Evolutionary conservation across 2,888 invertebrate species (phyloP), one percentile per base, ranked within the genome.

Genomic region (Melipona beecheii): DNA sequence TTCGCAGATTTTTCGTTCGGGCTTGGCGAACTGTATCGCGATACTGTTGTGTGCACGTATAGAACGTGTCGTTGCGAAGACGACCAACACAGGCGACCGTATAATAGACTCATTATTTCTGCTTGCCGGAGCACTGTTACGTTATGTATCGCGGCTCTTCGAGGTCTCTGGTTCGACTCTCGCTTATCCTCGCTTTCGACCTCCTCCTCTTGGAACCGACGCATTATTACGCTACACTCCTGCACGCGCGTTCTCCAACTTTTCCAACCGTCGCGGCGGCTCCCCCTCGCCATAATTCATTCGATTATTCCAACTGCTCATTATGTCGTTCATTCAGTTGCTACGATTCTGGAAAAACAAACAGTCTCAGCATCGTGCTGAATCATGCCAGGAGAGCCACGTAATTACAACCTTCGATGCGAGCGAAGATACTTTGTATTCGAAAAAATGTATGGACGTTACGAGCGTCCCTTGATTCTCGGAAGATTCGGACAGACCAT

Each of bases 31-130:
- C 62, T 81, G 75, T 85, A 81, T 78, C 81, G 69, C 11, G 76
- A 70, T 60, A 31, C 27, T 31, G 17, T 69, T 27, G 62, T 36
- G 54, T 36, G 54, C 74, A 27, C 36, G 82, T 43, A 75, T 19
- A 54, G 58, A 70, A 82, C 82, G 62, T 82, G 78, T 89, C 87
- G 85, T 87, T 89, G 78, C 81, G 43, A 84, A 81, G 86, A 86
- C 84, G 87, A 81, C 79, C 77, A 88, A 89, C 90, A 89, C 90
- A 90, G 84, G 83, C 87, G 87, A 86, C 86, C 87, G 90, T 91
- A 90, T 92, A 92, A 93, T 92, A 91, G 92, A 92, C 92, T 92
- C 92, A 91, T 93, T 93, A 93, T 93, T 93, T 93, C 93, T 90
- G 92, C 89, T 91, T 92, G 93, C 91, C 86, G 88, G 91, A 85